Percentiles rank a stretch among this genome's conserved stretches.
These are phyloP conservation scores for Orthosia cruda DNA, from an alignment of 2,888 invertebrate species.

Conservation along the genomic window DNA sequence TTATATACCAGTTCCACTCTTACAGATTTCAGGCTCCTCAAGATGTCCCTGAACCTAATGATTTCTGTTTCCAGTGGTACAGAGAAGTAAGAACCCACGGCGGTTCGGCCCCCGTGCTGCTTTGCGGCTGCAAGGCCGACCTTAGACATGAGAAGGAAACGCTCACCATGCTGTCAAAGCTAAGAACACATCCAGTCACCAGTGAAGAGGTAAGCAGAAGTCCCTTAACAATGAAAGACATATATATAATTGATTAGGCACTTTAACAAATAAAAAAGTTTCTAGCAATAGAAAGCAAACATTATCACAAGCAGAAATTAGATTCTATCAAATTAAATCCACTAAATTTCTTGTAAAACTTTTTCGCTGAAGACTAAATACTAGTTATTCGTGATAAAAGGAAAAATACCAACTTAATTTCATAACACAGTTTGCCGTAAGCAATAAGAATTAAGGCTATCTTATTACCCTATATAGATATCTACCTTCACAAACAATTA, in stretches of 20 bases:
- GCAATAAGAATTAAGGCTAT: conserved; percentile 2
- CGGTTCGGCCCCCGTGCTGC: conserved; percentile 92
- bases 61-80: conserved; percentile 91
- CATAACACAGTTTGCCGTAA: neutral
- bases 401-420: neutral
- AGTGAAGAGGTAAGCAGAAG: conserved; percentile 90
- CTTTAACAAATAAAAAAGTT: too few relatives aligned
- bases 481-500: neutral
- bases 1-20: too few relatives aligned
- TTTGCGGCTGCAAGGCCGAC: conserved; percentile 94
- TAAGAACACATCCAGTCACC: conserved; percentile 91
- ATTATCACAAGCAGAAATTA: too few relatives aligned
- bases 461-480: neutral
- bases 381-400: too few relatives aligned
- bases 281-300: too few relatives aligned
- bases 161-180: conserved; percentile 91
- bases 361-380: too few relatives aligned
- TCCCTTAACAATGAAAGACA: neutral
- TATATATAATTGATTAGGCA: neutral
- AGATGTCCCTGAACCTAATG: neutral
- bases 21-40: too few relatives aligned
- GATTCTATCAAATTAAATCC: too few relatives aligned
- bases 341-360: neutral
- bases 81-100: conserved; percentile 93
- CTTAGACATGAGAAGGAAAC: conserved; percentile 92